Evolutionary conservation across 2,888 invertebrate genomes (phyloP), one percentile per base, ranked within the genome.

Genomic region (Meganola albula): DNA sequence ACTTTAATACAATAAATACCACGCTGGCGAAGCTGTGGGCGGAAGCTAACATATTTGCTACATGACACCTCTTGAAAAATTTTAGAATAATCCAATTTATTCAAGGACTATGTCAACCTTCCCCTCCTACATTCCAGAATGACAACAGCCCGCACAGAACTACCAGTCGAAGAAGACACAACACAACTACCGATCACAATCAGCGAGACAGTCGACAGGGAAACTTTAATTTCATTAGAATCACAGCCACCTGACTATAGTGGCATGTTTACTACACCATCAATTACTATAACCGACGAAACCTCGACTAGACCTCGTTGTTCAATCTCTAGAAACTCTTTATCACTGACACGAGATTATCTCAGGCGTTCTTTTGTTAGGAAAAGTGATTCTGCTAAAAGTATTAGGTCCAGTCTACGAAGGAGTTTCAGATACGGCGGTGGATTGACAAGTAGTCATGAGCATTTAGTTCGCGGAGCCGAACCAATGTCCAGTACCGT

Each of bases 391-490:
- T 79, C 83, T 0, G 79, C 73, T 0, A 82, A 82, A 21, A 76
- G 69, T n/a, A 74, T 85, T 11, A 53, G 84, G 0, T 83, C 82
- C 8, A 78, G 84, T 51, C 55, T 84, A 12, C 64, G 84, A 2
- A 59, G 84, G 24, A 79, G 79, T 50, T 80, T 84, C 44, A 71
- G 74, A 37, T 76, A 87, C 51, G 65, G 89, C 60, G 65, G 75
- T 60, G 60, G 56, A 1, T 37, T 82, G 34, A 77, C 79, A 0
- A 78, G 74, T 2, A 90, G 90, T 48, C 88, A 89, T 25, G 90
- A 90, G 51, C 88, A 88, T 29, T 66, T 90, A 43, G 88, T 90
- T 3, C 83, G 89, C 12, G 87, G 87, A 1, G 89, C 85, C 0
- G 90, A 89, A 18, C 90, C 90, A 0, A 89, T 90, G n/a, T 84